Evolutionary conservation across 2,888 invertebrate species (phyloP).

Genomic region (Platypus cylindrus): DNA sequence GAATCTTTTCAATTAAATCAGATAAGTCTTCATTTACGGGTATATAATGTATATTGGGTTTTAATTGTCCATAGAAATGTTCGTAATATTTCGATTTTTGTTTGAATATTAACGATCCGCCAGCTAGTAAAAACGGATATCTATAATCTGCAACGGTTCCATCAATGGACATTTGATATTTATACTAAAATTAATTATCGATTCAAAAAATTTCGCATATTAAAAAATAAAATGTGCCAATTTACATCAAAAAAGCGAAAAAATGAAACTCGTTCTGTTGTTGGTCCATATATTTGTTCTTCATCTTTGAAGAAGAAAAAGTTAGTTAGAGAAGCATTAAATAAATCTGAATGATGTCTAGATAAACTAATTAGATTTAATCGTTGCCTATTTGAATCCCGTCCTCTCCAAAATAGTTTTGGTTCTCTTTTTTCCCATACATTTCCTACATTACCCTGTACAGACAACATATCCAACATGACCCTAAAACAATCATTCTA

Average conservation of each 20-base stretch:
- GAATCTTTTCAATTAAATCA: conserved; percentile 64
- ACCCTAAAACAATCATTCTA: conserved; percentile 41
- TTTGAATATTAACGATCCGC: conserved; percentile 80
- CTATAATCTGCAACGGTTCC: conserved; percentile 95
- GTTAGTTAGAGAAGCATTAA: conserved; percentile 87
- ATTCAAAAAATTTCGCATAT: conserved; percentile 8
- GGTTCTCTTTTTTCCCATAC: conserved; percentile 63
- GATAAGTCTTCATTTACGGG: conserved; percentile 69
- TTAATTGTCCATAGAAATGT: conserved; percentile 73
- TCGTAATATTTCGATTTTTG: conserved; percentile 91
- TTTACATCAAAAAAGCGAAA: conserved; percentile 88
- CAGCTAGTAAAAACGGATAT: conserved; percentile 80
- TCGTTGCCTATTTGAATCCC: conserved; percentile 79
- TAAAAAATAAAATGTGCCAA: conserved; percentile 15
- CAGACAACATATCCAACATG: conserved; percentile 78
- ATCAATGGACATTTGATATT: conserved; percentile 89
- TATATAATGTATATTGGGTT: conserved; percentile 69
- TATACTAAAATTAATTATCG: conserved; percentile 55
- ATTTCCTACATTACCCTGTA: conserved; percentile 63
- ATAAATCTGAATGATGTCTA: conserved; percentile 57
- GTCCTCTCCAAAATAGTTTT: conserved; percentile 81
- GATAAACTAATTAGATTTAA: conserved; percentile 71
- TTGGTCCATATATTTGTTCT: conserved; percentile 75
- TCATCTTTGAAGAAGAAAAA: conserved; percentile 90
- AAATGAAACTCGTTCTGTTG: conserved; percentile 72